Conservation (phyloP, 2,797 vertebrate species). For the Melanotaenia maccullochi region DNA sequence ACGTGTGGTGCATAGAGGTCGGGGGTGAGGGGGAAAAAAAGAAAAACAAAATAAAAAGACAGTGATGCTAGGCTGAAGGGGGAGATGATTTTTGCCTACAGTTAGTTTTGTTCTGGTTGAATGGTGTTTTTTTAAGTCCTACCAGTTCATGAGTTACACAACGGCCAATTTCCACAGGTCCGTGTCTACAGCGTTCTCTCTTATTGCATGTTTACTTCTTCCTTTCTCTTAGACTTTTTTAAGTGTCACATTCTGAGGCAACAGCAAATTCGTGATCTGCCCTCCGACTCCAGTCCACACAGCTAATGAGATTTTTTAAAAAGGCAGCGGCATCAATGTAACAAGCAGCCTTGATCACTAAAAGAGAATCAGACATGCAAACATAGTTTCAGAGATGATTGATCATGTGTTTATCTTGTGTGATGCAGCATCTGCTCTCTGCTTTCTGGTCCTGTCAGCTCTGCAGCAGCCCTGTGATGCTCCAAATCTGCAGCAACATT, state of each 20-base stretch:
- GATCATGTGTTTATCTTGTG: slow-evolving; percentile 30
- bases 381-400: slow-evolving; percentile 34
- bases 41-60: too few relatives aligned
- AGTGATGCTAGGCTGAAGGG: too few relatives aligned
- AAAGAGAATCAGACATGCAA: slow-evolving; percentile 27
- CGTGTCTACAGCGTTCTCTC: too few relatives aligned
- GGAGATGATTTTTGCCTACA: too few relatives aligned
- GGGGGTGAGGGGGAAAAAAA: too few relatives aligned
- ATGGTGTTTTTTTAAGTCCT: too few relatives aligned
- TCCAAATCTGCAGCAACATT: slow-evolving; percentile 20
- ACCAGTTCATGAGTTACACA: too few relatives aligned
- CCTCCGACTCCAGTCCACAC: slow-evolving; percentile 13
- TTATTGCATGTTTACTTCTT: not conserved
- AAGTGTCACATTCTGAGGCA: slow-evolving; percentile 5
- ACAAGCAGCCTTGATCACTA: slow-evolving; percentile 41
- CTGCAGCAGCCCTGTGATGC: slow-evolving; percentile 36
- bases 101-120: too few relatives aligned
- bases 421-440: not conserved
- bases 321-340: slow-evolving; percentile 14
- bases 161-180: too few relatives aligned
- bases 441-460: slow-evolving; percentile 34
- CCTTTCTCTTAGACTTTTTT: slow-evolving; percentile 5
- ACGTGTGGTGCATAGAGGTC: too few relatives aligned
- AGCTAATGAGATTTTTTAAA: slow-evolving; percentile 30
- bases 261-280: slow-evolving; percentile 17